phyloP scores from a whole-genome alignment of 2,888 invertebrate genomes.

The Lamproptera curius region DNA sequence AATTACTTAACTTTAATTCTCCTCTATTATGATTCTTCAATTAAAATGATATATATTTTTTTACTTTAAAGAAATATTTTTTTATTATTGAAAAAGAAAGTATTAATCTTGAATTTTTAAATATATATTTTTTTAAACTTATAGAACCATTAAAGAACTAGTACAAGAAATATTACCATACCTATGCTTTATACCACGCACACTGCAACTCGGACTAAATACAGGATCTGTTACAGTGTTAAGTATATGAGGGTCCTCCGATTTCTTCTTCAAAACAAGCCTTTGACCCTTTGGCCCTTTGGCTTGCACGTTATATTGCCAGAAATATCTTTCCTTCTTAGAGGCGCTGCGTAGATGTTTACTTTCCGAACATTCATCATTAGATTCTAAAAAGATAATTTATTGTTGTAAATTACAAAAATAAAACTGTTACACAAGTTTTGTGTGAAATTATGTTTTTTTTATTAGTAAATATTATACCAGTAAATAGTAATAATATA shows the following conservation, averaged over 20 bases:
- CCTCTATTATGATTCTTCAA: too few relatives aligned
- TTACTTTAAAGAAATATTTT: too few relatives aligned
- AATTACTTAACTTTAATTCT: too few relatives aligned
- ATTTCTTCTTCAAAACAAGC: conserved; percentile 88
- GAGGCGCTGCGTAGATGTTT: conserved; percentile 58
- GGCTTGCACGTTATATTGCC: conserved; percentile 99
- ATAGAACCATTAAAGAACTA: not conserved
- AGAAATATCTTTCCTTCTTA: conserved; percentile 93
- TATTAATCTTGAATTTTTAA: too few relatives aligned
- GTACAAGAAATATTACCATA: conserved; percentile 46
- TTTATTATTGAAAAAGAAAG: too few relatives aligned
- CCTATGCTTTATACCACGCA: conserved; percentile 94
- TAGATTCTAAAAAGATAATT: conserved; percentile 73
- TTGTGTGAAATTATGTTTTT: too few relatives aligned
- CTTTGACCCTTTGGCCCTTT: conserved; percentile 98
- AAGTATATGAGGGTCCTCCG: conserved; percentile 94
- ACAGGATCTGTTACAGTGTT: conserved; percentile 97
- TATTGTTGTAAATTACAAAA: too few relatives aligned
- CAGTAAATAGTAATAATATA: too few relatives aligned
- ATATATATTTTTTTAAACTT: too few relatives aligned
- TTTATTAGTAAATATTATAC: too few relatives aligned
- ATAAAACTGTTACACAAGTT: too few relatives aligned
- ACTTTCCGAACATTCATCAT: conserved; percentile 78
- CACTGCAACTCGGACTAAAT: conserved; percentile 94
- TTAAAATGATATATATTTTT: too few relatives aligned